Evolutionary conservation across 2,888 invertebrate species (phyloP).

Genomic region (Beris morrisii): DNA sequence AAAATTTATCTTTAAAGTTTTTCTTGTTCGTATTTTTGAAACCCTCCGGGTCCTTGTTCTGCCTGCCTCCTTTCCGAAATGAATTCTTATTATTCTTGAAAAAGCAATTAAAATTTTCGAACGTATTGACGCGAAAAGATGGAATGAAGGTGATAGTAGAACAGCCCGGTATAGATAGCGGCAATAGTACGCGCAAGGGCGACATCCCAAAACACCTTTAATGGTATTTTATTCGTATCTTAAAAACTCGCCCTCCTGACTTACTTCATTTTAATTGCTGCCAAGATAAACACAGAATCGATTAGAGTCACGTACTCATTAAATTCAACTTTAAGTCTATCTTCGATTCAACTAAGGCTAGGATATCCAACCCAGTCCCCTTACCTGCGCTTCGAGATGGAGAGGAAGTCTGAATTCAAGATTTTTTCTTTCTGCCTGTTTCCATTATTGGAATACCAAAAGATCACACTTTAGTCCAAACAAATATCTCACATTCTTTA

Average conservation of each 20-base stretch:
- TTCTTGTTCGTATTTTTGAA: conserved; percentile 2
- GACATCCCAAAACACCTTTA: conserved; percentile 16
- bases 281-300: conserved; percentile 37
- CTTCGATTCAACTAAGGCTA: too few species aligned
- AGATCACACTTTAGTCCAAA: too few species aligned
- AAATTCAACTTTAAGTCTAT: conserved; percentile 29
- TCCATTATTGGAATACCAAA: too few species aligned
- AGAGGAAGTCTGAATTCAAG: too few species aligned
- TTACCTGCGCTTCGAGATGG: too few species aligned
- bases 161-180: background rate
- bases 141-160: conserved; percentile 13
- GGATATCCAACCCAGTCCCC: too few species aligned
- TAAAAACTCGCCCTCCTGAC: conserved; percentile 16
- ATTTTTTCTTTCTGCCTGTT: too few species aligned
- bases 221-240: conserved; percentile 15
- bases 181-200: conserved; percentile 8
- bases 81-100: conserved; percentile 36
- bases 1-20: conserved; percentile 28
- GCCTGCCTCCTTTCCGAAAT: background rate
- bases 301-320: conserved; percentile 39
- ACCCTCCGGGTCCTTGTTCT: background rate
- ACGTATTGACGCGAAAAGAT: conserved; percentile 35
- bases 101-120: conserved; percentile 38
- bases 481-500: too few species aligned
- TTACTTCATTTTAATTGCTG: conserved; percentile 37